These are phyloP conservation scores for Ephestia elutella DNA, from an alignment of 1,140 invertebrate species.

Conservation along the genomic window DNA sequence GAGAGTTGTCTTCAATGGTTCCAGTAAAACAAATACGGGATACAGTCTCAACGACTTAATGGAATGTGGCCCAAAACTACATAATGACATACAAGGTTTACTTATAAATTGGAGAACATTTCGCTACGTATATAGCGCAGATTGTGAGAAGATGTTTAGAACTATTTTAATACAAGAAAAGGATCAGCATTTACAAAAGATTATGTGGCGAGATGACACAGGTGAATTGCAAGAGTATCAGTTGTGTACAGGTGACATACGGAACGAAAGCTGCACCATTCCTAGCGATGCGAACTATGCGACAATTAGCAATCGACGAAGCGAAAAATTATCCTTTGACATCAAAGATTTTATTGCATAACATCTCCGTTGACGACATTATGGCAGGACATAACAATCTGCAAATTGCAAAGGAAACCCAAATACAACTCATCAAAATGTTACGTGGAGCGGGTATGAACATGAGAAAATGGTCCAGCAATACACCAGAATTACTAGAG, in stretches of 20 bases:
- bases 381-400: not conserved
- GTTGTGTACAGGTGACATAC: constrained; percentile 39
- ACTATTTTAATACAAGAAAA: constrained; percentile 25
- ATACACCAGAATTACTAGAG: not conserved
- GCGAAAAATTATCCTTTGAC: not conserved
- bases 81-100: constrained; percentile 6
- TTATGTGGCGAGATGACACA: constrained; percentile 33
- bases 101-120: constrained; percentile 33
- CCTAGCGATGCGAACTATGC: constrained; percentile 33
- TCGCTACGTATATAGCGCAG: constrained; percentile 30
- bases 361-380: not conserved
- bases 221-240: constrained; percentile 24
- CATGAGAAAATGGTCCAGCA: constrained; percentile 3
- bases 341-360: constrained; percentile 12
- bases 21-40: constrained; percentile 4
- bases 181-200: constrained; percentile 32
- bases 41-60: constrained; percentile 11
- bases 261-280: constrained; percentile 33
- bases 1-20: constrained; percentile 11
- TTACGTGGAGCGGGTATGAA: constrained; percentile 6
- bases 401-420: not conserved
- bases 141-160: constrained; percentile 46
- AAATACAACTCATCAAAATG: constrained; percentile 4
- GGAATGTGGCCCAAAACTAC: constrained; percentile 9
- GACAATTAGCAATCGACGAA: constrained; percentile 39